Percentiles rank a stretch among this genome's conserved stretches.
phyloP scores from a whole-genome alignment of 2,113 vertebrate species.

The Apus apus region DNA sequence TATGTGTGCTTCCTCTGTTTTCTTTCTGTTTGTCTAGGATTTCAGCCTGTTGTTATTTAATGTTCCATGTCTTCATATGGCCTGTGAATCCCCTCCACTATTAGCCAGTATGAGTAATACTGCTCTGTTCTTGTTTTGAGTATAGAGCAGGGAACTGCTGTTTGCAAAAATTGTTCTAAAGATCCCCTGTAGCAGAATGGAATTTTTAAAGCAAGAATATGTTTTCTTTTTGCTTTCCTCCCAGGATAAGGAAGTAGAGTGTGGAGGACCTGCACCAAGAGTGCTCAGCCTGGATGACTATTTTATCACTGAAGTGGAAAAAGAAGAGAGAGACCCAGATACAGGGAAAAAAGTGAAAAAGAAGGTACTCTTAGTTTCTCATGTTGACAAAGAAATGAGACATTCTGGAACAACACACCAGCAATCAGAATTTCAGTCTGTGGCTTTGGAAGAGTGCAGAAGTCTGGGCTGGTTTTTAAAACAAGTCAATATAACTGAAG shows the following conservation, averaged over 20 bases:
- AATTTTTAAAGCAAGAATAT: neutral
- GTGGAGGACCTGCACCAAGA: conserved; percentile 94
- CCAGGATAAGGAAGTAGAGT: conserved; percentile 98
- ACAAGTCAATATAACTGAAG: neutral
- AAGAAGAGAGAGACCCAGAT: conserved; percentile 93
- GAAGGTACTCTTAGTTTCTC: conserved; percentile 80
- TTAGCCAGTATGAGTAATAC: neutral
- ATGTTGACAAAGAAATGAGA: neutral
- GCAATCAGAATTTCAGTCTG: neutral
- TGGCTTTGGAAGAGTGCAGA: neutral
- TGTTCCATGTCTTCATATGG: neutral
- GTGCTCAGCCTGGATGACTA: conserved; percentile 97
- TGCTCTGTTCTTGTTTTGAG: neutral
- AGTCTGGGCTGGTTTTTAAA: neutral
- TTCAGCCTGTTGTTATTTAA: neutral
- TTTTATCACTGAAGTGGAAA: conserved; percentile 97
- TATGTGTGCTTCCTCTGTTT: neutral
- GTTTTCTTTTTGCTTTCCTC: neutral
- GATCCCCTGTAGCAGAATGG: neutral
- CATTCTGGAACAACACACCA: neutral
- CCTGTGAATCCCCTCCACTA: neutral
- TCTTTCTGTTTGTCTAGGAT: neutral
- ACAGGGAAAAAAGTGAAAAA: conserved; percentile 92
- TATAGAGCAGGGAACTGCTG: neutral
- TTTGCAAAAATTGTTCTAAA: neutral